A percentile compares a stretch with the other conserved stretches of the same genome.
Evolutionary conservation across 2,797 vertebrate genomes (phyloP).

Genomic region (Pithecia hirsuta): DNA sequence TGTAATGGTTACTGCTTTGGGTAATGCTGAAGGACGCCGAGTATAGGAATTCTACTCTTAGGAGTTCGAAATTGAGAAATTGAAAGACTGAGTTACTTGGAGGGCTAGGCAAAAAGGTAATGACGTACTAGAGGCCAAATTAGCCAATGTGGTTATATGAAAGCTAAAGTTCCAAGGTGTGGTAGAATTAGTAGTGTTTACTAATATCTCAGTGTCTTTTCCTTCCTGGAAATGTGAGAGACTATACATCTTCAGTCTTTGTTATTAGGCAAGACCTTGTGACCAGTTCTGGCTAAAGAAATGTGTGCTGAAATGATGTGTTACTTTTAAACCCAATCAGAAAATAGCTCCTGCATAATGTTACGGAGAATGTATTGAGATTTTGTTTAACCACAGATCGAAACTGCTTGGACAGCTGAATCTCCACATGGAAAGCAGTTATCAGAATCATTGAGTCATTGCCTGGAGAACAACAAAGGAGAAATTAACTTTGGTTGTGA

Average conservation of each 20-base stretch:
- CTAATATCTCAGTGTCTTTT: background rate
- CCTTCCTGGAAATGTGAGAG: background rate
- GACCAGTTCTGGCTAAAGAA: background rate
- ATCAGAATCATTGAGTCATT: background rate
- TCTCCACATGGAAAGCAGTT: background rate
- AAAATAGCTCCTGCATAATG: background rate
- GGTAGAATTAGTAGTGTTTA: background rate
- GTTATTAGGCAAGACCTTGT: background rate
- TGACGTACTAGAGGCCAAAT: background rate
- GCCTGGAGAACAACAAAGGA: background rate
- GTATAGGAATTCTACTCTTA: background rate
- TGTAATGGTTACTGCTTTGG: background rate
- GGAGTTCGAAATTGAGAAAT: background rate
- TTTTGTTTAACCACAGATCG: background rate
- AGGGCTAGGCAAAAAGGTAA: background rate
- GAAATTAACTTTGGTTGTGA: background rate
- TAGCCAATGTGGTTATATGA: background rate
- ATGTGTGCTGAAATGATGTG: background rate
- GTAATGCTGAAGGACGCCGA: background rate
- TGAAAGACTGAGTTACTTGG: background rate
- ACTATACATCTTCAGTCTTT: background rate
- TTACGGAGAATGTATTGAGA: background rate
- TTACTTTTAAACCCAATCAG: background rate
- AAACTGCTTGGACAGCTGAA: background rate
- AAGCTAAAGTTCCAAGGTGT: background rate